Evolutionary conservation across 2,888 invertebrate species (phyloP).

Genomic region (Marronus borbonicus): DNA sequence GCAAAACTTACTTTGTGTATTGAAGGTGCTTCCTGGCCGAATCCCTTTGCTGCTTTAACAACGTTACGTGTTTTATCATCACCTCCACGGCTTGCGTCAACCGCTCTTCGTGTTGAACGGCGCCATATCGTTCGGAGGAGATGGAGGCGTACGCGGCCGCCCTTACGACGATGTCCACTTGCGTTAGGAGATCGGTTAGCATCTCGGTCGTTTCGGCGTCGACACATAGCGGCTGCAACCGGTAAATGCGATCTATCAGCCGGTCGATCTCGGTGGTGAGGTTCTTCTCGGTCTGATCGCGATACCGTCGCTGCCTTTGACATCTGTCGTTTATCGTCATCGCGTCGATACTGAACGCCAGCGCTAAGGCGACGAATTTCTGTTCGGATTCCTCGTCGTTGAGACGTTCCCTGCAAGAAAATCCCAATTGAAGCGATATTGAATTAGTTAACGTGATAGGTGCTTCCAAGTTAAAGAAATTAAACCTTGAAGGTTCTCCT

Average conservation of each 20-base stretch:
- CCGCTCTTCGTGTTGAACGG: constrained; percentile 75
- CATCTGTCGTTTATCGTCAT: constrained; percentile 73
- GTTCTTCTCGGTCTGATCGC: constrained; percentile 76
- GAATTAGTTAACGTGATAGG: no score
- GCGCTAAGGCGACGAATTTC: constrained; percentile 73
- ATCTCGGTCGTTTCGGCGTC: constrained; percentile 73
- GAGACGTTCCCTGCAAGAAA: constrained; percentile 64
- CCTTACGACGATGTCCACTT: constrained; percentile 68
- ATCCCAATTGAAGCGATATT: no score
- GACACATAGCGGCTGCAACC: constrained; percentile 70
- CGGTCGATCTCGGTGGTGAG: constrained; percentile 72
- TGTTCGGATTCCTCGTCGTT: constrained; percentile 71
- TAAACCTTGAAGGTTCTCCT: no score
- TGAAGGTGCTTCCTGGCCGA: constrained; percentile 74
- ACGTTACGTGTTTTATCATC: constrained; percentile 75
- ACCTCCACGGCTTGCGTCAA: constrained; percentile 74
- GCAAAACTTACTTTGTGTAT: constrained; percentile 71
- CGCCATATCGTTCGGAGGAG: constrained; percentile 71
- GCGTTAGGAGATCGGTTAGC: constrained; percentile 71
- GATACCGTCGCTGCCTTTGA: constrained; percentile 73
- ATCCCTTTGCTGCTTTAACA: constrained; percentile 73
- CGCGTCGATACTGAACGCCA: constrained; percentile 76
- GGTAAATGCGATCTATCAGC: constrained; percentile 67
- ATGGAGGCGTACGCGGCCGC: constrained; percentile 66
- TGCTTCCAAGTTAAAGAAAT: no score